These are phyloP conservation scores for Stictonetta naevosa DNA, from an alignment of 2,113 vertebrate genomes.

Conservation along the genomic window DNA sequence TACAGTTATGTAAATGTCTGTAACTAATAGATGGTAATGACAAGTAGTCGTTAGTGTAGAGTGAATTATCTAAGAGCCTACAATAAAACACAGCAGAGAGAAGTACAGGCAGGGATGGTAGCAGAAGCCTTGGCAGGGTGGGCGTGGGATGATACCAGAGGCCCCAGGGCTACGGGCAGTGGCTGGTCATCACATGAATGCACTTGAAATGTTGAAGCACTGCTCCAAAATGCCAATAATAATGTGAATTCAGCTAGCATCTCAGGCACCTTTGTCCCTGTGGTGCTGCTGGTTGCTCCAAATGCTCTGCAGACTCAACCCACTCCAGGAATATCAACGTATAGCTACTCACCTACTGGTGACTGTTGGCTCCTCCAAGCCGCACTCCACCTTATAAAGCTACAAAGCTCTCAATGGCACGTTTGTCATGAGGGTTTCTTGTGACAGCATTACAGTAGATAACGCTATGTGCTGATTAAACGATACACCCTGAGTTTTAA, in stretches of 20 bases:
- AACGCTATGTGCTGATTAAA: not conserved
- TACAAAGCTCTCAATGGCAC: not conserved
- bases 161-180: not conserved
- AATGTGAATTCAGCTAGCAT: not conserved
- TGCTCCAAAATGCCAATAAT: not conserved
- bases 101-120: not conserved
- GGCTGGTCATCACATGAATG: not conserved
- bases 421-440: not conserved
- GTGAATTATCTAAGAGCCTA: not conserved
- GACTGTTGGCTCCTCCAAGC: not conserved
- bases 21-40: not conserved
- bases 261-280: not conserved
- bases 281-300: not conserved
- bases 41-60: not conserved
- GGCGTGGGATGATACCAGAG: not conserved
- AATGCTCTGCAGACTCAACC: not conserved
- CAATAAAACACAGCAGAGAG: not conserved
- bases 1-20: not conserved
- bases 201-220: not conserved
- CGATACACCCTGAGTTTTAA: not conserved
- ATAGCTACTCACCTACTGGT: not conserved
- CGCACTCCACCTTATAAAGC: not conserved
- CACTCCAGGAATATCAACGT: not conserved
- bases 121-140: not conserved
- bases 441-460: not conserved